Evolutionary conservation across 2,797 vertebrate genomes (phyloP), one percentile per base, ranked within the genome.

Genomic region (Anguilla obscura): DNA sequence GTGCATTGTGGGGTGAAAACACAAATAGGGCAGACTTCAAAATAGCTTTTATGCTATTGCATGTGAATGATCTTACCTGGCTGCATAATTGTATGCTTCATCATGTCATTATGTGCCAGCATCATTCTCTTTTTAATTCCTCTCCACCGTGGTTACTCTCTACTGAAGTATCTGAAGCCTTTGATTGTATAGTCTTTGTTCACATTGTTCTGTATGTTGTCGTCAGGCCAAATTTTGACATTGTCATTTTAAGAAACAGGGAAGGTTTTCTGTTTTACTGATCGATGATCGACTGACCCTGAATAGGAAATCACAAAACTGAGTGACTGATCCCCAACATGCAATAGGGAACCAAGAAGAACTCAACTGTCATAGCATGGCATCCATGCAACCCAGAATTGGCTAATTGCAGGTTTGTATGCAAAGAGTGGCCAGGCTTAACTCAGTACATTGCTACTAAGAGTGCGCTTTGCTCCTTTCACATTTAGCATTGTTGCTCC

Each of bases 381-480:
- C 4, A 40, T 40, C 74, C 74, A 76, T 76, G 36, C 21, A 48
- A 12, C 79, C 45, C 45, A 82, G 33, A 50, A n/a, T 50, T 1
- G 33, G 40, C n/a, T 82, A 50, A 82, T 82, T 50, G 45, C 45
- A 24, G 45, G 79, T 82, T n/a, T 82, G 24, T 21, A 3, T 50
- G 24, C 40, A 82, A 24, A 5, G 24, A 82, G 40, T 50, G 45
- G 79, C 79, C 40, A 82, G 24, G 79, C 79, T 94, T 95, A 95
- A 94, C 93, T 92, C 93, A 80, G 90, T 93, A 92, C 92, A 89
- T 91, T 91, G 92, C 93, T 91, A 92, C 92, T 95, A 94, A 94
- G 92, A 92, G 92, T 93, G 89, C 92, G 94, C 94, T 96, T 48
- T 96, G 94, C 94, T 94, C 95, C 96, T 96, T 96, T 96, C 94